phyloP scores from a whole-genome alignment of 1,140 invertebrate species.

The Chymomyza costata region DNA sequence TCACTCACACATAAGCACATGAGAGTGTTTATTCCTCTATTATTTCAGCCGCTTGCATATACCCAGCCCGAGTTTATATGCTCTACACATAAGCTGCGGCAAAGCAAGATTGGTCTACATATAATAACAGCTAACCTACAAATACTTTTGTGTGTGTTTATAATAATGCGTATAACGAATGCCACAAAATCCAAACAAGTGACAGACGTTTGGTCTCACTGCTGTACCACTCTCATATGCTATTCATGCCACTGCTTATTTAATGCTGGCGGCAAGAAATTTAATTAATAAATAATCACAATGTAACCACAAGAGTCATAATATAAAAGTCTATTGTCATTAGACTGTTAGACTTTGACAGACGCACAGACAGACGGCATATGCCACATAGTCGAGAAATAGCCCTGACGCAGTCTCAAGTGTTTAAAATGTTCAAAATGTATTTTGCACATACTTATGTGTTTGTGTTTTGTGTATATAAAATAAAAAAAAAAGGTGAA shows the following conservation, averaged over 20 bases:
- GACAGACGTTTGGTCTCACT: slow-evolving; percentile 20
- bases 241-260: too few relatives aligned
- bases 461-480: too few relatives aligned
- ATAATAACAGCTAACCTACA: too few relatives aligned
- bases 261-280: slow-evolving; percentile 48
- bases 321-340: slow-evolving; percentile 59
- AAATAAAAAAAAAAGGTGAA: background rate
- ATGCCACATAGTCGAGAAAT: background rate
- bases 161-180: too few relatives aligned
- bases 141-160: too few relatives aligned
- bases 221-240: slow-evolving; percentile 53
- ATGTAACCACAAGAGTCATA: slow-evolving; percentile 64
- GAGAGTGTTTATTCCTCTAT: too few relatives aligned
- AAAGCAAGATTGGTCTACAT: too few relatives aligned
- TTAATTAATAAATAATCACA: slow-evolving; percentile 73
- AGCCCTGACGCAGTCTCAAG: slow-evolving; percentile 51
- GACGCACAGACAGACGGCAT: slow-evolving; percentile 13
- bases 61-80: too few relatives aligned
- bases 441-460: slow-evolving; percentile 55
- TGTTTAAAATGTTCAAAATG: slow-evolving; percentile 72
- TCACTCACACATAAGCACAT: too few relatives aligned
- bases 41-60: too few relatives aligned
- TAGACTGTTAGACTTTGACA: slow-evolving; percentile 40
- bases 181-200: slow-evolving; percentile 18
- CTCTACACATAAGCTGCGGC: too few relatives aligned